Percentiles rank a stretch among this genome's conserved stretches.
phyloP scores from a whole-genome alignment of 2,797 vertebrate species.

The Babyrousa celebensis region DNA sequence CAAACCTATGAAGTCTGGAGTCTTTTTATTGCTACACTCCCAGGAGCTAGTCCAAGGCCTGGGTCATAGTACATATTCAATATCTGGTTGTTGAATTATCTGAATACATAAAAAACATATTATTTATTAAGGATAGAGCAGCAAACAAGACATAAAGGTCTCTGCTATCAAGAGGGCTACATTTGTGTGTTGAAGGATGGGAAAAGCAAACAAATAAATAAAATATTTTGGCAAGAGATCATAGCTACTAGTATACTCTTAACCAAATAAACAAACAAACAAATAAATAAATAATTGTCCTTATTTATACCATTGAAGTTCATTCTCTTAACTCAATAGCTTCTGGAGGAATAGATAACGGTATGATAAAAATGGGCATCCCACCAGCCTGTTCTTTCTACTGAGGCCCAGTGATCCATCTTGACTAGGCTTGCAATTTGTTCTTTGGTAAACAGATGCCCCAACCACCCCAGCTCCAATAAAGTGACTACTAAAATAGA shows the following conservation, averaged over 20 bases:
- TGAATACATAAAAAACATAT: constrained; percentile 42
- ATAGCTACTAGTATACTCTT: neutral
- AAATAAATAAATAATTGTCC: neutral
- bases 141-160: neutral
- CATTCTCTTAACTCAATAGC: constrained; percentile 1
- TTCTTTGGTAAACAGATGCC: neutral
- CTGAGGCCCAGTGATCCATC: neutral
- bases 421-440: neutral
- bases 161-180: neutral
- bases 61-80: neutral
- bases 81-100: constrained; percentile 33
- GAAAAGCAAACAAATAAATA: constrained; percentile 47
- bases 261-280: neutral
- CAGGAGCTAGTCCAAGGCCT: neutral
- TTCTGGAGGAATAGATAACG: constrained; percentile 1
- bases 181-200: neutral
- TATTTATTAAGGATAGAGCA: neutral
- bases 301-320: constrained; percentile 2
- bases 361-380: neutral
- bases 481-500: constrained; percentile 16
- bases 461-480: neutral
- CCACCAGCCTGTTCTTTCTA: neutral
- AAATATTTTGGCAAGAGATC: neutral
- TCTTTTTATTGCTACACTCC: neutral
- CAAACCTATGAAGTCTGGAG: neutral